Evolutionary conservation across 2,888 invertebrate genomes (phyloP).

Genomic region (Nematopogon swammerdamellus): DNA sequence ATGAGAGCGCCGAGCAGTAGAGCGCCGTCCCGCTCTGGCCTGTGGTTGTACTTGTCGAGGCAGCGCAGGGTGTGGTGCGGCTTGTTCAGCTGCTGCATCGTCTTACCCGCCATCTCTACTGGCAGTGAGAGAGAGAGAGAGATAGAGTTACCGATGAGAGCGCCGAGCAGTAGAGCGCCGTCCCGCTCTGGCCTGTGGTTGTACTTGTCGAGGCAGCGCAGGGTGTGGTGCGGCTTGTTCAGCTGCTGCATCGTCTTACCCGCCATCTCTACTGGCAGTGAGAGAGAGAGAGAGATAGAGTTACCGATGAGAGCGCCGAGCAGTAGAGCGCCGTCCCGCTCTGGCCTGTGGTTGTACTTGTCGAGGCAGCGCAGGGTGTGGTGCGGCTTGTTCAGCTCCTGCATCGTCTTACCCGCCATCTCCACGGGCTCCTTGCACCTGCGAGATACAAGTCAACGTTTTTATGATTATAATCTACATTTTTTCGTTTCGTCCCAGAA

Average conservation of each 20-base stretch:
- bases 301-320: slow-evolving; percentile 66
- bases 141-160: slow-evolving; percentile 56
- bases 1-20: slow-evolving; percentile 67
- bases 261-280: too few species aligned
- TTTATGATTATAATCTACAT: too few species aligned
- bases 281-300: slow-evolving; percentile 10
- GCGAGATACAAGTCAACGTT: slow-evolving; percentile 14
- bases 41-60: slow-evolving; percentile 59
- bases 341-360: slow-evolving; percentile 60
- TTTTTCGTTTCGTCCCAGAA: too few species aligned
- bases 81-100: too few species aligned
- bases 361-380: slow-evolving; percentile 66
- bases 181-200: slow-evolving; percentile 65
- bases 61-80: slow-evolving; percentile 65
- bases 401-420: slow-evolving; percentile 58
- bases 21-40: slow-evolving; percentile 11
- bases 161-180: slow-evolving; percentile 64
- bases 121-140: too few species aligned
- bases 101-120: too few species aligned
- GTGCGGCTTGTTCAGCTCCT: slow-evolving; percentile 52
- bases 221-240: slow-evolving; percentile 44
- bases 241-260: too few species aligned
- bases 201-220: slow-evolving; percentile 66
- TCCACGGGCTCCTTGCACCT: slow-evolving; percentile 67
- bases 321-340: slow-evolving; percentile 65